Base-by-base conservation (phyloP, 35 echinoderm and acorn worm species). In the Eucidaris tribuloides region DNA sequence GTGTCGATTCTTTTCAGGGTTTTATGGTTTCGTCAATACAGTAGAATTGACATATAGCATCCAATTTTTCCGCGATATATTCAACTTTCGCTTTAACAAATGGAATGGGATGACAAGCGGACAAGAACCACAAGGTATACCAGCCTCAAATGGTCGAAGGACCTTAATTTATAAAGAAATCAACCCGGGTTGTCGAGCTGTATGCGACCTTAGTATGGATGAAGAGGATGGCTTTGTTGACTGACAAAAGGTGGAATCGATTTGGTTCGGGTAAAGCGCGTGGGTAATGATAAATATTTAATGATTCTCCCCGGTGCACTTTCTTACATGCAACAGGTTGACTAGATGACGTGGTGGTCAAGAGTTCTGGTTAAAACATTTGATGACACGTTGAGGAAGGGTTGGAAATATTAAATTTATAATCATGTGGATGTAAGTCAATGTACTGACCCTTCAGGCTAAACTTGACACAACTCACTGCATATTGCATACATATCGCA, bases 221-320 rank as follows among this genome's bases (percentile, higher is more conserved):
- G 68, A 74, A 43, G 68, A 40, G n/a, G 37, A 74, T n/a, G 37
- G 22, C 44, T 74, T 74, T 33, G 38, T 25, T 3, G 9, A 7
- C 40, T 31, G 29, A 43, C 14, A 74, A n/a, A n/a, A n/a, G n/a
- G n/a, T n/a, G n/a, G 37, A 42, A 74, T 74, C 41, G 68, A 74
- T 74, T 40, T 74, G 36, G 37, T 42, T 74, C 68, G 19, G 37
- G 9, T 22, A 74, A 74, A 60, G 44, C 38, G 68, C 68, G 68
- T 74, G 68, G 68, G 68, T 74, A 33, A n/a, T 44, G 7, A 44
- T 74, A 42, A 74, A n/a, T 74, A 42, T 42, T 43, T 38, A 33
- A 74, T 74, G 68, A 38, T 24, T 43, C 68, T 44, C n/a, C n/a
- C n/a, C n/a, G n/a, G n/a, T n/a, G n/a, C n/a, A n/a, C n/a, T n/a